Base-by-base conservation (phyloP, 1,140 invertebrate genomes). In the Philopotamus ludificatus region DNA sequence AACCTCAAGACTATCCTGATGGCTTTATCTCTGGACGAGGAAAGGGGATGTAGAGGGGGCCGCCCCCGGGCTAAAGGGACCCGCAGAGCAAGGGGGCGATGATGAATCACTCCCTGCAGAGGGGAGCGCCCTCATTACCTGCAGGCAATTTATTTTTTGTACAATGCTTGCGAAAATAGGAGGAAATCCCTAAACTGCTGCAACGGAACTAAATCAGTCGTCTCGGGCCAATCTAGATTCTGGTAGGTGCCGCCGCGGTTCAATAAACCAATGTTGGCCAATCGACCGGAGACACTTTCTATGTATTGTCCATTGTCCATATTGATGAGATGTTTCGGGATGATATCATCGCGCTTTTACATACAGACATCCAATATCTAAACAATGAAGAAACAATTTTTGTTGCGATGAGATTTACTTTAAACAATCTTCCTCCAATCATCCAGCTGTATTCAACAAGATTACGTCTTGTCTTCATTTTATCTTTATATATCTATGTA, bases 91-190 rank as follows among this genome's bases (percentile, higher is more conserved):
- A 18, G 26, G 54, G 21, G 8, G 9, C 44, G 44, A 21, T 51
- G 60, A 62, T 62, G 60, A 62, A 62, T 62, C 60, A 62, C 22
- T 44, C 25, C 44, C 3, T 15, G 15, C 25, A 2, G 47, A 41
- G 41, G 57, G 57, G 21, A 45, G 60, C n/a, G 47, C 60, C 60
- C 60, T 51, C 60, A 62, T 62, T 62, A 62, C 60, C 60, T 62
- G 60, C 60, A 53, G 60, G 47, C 60, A 62, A 62, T 62, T 62
- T 62, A 62, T 49, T 60, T 60, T 60, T 60, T 60, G 57, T 57
- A 57, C 34, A 26, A 41, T 28, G 54, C 54, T 7, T 16, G 20
- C 20, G 34, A 42, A 57, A 57, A 57, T 57, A 57, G 15, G n/a
- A 57, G 39, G 39, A 28, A 57, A 42, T 57, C 22, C 44, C 12